phyloP scores from a whole-genome alignment of 2,888 invertebrate species.

The Tromatobia lineatoria region DNA sequence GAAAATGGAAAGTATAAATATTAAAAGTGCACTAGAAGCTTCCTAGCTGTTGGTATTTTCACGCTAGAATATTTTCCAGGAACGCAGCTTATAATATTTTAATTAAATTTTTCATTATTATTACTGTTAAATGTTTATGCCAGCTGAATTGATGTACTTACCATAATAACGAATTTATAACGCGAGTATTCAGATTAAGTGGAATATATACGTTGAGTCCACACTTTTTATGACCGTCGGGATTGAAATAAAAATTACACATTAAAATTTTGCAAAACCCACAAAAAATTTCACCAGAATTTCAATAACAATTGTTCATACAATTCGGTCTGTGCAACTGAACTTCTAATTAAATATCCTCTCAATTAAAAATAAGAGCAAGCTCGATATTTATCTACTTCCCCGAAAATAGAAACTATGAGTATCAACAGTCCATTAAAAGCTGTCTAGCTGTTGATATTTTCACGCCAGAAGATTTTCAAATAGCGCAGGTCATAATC shows the following conservation, averaged over 20 bases:
- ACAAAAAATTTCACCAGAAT: neutral
- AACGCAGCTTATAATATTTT: neutral
- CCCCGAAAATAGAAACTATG: neutral
- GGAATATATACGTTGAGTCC: too few relatives aligned
- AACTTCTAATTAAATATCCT: neutral
- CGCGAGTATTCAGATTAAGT: too few relatives aligned
- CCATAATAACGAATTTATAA: too few relatives aligned
- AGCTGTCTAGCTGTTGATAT: neutral
- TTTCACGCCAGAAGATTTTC: constrained; percentile 2
- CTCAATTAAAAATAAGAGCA: too few relatives aligned
- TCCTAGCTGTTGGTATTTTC: neutral
- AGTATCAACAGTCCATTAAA: neutral
- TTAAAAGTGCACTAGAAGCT: neutral
- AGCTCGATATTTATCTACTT: too few relatives aligned
- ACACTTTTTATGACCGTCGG: too few relatives aligned
- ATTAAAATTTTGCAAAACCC: too few relatives aligned
- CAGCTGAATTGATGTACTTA: too few relatives aligned
- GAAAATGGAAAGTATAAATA: neutral
- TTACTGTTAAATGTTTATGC: too few relatives aligned
- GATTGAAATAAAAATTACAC: too few relatives aligned
- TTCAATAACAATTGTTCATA: neutral
- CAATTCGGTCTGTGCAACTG: neutral
- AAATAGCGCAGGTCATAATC: neutral
- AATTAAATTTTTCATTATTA: too few relatives aligned
- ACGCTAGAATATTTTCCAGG: constrained; percentile 2